These are phyloP conservation scores for Xenus cinereus DNA, from an alignment of 2,113 vertebrate species.

Conservation along the genomic window DNA sequence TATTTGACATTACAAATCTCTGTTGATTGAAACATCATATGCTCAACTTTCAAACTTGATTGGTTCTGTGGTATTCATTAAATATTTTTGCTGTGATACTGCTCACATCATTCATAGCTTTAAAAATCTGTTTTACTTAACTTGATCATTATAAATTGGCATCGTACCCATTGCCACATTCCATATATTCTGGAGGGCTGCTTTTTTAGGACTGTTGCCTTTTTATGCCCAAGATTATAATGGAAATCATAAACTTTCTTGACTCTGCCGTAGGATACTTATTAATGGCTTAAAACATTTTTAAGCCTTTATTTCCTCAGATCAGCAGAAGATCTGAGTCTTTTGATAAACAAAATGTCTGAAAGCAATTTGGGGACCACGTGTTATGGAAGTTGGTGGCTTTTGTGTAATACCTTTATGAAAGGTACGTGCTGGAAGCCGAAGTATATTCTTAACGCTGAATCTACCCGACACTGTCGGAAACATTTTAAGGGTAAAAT, in stretches of 20 bases:
- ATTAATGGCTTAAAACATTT: conserved; percentile 72
- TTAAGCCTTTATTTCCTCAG: conserved; percentile 70
- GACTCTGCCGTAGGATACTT: conserved; percentile 22
- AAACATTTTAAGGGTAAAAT: conserved; percentile 65
- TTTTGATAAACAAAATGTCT: conserved; percentile 70
- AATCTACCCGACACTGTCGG: conserved; percentile 62
- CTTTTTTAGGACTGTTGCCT: conserved; percentile 66
- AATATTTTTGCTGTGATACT: conserved; percentile 66
- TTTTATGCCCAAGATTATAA: conserved; percentile 59
- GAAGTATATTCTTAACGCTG: conserved; percentile 62
- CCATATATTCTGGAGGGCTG: conserved; percentile 68
- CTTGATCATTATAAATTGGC: conserved; percentile 30
- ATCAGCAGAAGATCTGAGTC: conserved; percentile 61
- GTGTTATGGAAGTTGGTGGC: conserved; percentile 52
- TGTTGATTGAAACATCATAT: conserved; percentile 65
- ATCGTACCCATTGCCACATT: conserved; percentile 56
- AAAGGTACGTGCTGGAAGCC: conserved; percentile 68
- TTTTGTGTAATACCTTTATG: conserved; percentile 64
- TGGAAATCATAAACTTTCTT: conserved; percentile 50
- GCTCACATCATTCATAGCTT: conserved; percentile 61
- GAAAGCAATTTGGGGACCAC: conserved; percentile 71
- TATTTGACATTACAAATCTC: conserved; percentile 46
- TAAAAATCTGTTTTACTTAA: conserved; percentile 62
- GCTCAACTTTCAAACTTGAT: conserved; percentile 63
- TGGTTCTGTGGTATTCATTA: conserved; percentile 61